These are phyloP conservation scores for Chelon labrosus DNA, from an alignment of 2,797 vertebrate species.

Conservation along the genomic window DNA sequence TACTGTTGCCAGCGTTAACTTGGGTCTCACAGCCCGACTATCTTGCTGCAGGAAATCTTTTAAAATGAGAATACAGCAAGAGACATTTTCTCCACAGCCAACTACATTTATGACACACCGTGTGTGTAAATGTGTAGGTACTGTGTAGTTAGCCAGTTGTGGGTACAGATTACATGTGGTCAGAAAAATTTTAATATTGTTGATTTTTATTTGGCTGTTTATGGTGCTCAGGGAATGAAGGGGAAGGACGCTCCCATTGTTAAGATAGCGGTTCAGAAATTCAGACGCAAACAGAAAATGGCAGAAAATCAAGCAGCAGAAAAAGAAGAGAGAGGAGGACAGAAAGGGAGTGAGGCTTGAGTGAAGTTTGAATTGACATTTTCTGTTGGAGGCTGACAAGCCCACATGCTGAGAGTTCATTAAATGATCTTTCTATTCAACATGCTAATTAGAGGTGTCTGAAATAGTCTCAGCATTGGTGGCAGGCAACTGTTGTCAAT, in stretches of 20 bases:
- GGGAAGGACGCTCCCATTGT: background rate
- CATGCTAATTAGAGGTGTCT: constrained; percentile 70
- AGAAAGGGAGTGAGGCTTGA: background rate
- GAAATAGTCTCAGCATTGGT: constrained; percentile 52
- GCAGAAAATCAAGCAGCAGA: background rate
- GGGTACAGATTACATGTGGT: constrained; percentile 4
- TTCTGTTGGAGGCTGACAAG: constrained; percentile 55
- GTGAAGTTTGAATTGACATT: constrained; percentile 59
- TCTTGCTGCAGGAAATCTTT: constrained; percentile 24
- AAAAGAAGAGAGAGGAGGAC: background rate
- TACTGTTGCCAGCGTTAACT: constrained; percentile 40
- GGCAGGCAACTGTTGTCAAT: constrained; percentile 53
- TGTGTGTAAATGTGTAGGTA: background rate
- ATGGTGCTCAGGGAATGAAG: background rate
- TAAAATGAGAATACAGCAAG: constrained; percentile 22
- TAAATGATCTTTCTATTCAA: constrained; percentile 73
- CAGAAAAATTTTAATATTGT: background rate
- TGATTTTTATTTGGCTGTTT: background rate
- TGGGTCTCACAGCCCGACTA: constrained; percentile 28
- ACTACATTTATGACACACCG: background rate
- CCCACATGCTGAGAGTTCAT: constrained; percentile 71
- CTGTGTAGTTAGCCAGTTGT: background rate
- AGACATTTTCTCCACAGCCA: background rate
- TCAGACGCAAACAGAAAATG: background rate
- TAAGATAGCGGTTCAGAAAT: background rate